Evolutionary conservation across 2,113 vertebrate species (phyloP).

Genomic region (Aythya baeri): DNA sequence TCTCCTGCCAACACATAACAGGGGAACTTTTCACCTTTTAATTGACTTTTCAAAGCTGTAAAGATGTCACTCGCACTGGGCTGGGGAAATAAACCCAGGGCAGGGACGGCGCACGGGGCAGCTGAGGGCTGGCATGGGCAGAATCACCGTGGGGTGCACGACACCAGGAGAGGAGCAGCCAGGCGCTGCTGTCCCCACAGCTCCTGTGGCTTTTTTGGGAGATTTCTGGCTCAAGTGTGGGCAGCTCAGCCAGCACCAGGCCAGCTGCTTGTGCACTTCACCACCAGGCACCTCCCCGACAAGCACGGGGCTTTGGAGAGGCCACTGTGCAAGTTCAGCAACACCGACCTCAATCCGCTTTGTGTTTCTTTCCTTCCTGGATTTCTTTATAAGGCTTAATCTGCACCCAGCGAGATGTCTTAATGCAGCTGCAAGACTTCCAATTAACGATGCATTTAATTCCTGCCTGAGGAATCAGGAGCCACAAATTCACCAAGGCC

Average conservation of each 20-base stretch:
- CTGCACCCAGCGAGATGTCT: background rate
- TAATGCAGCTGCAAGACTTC: background rate
- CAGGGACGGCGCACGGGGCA: background rate
- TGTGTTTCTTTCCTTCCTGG: background rate
- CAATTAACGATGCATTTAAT: fast-evolving
- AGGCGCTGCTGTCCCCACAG: too few species aligned
- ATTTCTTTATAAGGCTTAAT: background rate
- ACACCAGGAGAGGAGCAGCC: background rate
- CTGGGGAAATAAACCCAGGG: background rate
- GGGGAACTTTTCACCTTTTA: background rate
- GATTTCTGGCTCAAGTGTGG: fast-evolving
- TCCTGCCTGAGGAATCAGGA: background rate
- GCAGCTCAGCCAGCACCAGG: fast-evolving
- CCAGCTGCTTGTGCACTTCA: fast-evolving
- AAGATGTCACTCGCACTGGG: background rate
- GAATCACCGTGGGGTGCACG: too few species aligned
- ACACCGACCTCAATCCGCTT: background rate
- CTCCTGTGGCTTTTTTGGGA: background rate
- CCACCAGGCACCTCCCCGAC: fast-evolving
- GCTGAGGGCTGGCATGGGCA: too few species aligned
- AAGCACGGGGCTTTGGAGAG: fast-evolving
- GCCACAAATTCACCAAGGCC: too few species aligned
- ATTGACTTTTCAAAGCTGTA: background rate
- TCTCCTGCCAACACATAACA: background rate
- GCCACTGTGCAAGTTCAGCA: background rate